Conservation (phyloP, 2,888 invertebrate species). For the Lepetodrilus schrolli region DNA sequence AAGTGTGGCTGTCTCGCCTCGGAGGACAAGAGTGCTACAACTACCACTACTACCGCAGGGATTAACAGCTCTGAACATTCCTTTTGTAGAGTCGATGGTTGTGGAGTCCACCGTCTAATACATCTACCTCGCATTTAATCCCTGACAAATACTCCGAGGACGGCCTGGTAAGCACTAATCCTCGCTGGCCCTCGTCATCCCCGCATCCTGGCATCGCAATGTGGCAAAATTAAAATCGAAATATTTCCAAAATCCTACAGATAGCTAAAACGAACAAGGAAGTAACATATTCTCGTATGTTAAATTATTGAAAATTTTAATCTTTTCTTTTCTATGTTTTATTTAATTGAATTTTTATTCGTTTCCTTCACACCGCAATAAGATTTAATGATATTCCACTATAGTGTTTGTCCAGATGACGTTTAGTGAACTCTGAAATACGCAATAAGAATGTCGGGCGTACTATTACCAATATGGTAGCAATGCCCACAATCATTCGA, state of each 20-base stretch:
- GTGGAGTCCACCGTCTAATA: slow-evolving; percentile 67
- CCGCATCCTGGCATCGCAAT: slow-evolving; percentile 37
- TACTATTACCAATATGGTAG: no score
- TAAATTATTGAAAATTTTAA: no score
- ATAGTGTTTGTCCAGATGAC: no score
- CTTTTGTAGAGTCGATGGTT: slow-evolving; percentile 71
- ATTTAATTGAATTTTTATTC: not conserved
- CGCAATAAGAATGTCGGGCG: no score
- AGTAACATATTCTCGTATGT: no score
- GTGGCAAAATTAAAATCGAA: slow-evolving; percentile 7
- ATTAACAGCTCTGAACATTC: slow-evolving; percentile 38
- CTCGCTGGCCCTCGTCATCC: slow-evolving; percentile 43
- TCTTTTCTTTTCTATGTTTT: no score
- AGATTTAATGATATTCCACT: no score
- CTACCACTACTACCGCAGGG: not conserved
- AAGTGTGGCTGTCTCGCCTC: not conserved
- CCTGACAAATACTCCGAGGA: slow-evolving; percentile 71
- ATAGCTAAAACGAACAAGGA: no score
- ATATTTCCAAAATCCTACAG: no score
- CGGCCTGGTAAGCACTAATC: slow-evolving; percentile 69
- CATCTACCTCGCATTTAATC: slow-evolving; percentile 67
- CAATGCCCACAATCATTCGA: no score
- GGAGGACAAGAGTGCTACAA: not conserved
- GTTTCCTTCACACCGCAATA: not conserved
- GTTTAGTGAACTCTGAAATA: no score